Evolutionary conservation across 1,140 invertebrate species (phyloP).

Genomic region (Coboldia fuscipes): DNA sequence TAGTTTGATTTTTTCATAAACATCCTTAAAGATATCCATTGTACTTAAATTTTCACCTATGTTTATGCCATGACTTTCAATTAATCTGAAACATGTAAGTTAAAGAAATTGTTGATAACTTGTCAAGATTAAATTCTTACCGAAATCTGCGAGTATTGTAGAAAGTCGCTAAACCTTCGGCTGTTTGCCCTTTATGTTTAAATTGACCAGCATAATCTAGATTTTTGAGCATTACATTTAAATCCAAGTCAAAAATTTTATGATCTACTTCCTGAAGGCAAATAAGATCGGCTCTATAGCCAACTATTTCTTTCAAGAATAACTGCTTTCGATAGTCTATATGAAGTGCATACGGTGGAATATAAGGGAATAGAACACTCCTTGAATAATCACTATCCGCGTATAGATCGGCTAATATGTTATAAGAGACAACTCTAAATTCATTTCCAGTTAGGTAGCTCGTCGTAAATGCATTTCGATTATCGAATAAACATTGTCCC

Average conservation of each 20-base stretch:
- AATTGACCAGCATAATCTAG: constrained; percentile 37
- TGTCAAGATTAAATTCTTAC: constrained; percentile 11
- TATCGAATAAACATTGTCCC: constrained; percentile 57
- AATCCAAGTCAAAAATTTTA: constrained; percentile 51
- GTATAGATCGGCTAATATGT: constrained; percentile 73
- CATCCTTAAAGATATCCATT: constrained; percentile 27
- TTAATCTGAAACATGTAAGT: constrained; percentile 19
- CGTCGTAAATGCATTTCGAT: constrained; percentile 45
- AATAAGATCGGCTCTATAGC: constrained; percentile 74
- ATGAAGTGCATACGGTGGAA: constrained; percentile 49
- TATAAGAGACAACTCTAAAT: constrained; percentile 69
- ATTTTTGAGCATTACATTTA: constrained; percentile 31
- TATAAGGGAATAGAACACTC: constrained; percentile 53
- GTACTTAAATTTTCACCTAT: constrained; percentile 32
- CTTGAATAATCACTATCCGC: constrained; percentile 57
- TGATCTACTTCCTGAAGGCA: constrained; percentile 85
- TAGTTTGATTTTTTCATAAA: constrained; percentile 33
- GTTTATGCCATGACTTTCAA: constrained; percentile 24
- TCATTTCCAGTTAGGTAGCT: constrained; percentile 25
- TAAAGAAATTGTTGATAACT: constrained; percentile 2
- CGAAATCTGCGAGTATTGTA: constrained; percentile 38
- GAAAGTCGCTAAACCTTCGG: constrained; percentile 66
- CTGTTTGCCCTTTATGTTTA: constrained; percentile 46
- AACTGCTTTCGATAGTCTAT: constrained; percentile 74
- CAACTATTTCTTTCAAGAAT: constrained; percentile 62